Evolutionary conservation across 1,140 invertebrate species (phyloP), one percentile per base, ranked within the genome.

Genomic region (Delia radicum): DNA sequence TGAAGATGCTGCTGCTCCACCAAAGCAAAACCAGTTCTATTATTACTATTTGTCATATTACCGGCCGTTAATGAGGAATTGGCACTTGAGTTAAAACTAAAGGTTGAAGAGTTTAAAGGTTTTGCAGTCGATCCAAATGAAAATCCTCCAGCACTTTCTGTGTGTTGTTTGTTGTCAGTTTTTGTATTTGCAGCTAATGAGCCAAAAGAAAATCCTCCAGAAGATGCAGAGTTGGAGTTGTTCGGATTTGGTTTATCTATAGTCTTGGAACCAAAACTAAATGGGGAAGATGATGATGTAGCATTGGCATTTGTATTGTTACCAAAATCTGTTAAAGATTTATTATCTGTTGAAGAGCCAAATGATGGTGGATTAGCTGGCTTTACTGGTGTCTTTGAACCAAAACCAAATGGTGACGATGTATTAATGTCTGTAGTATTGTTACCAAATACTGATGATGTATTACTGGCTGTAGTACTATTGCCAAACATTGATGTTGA

Each of bases 81-180:
- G 29, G 12, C 21, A 24, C 18, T 42, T 24, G 33, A 26, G 10
- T 42, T 42, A 71, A 55, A 55, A n/a, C 48, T 55, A 55, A 55
- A 55, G 18, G 48, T 55, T 24, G 48, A 24, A 21, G 27, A 1
- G 6, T 24, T 37, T 10, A 4, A 12, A 67, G 15, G 78, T 75
- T 6, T 73, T 77, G 48, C 78, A 79, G n/a, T n/a, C n/a, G 61
- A 71, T 75, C 24, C 73, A 78, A 65, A 79, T 81, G 28, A 18
- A 76, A 3, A 75, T 61, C 27, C 77, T 8, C 73, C 76, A 76
- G 79, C 80, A 12, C 76, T 15, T 26, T 75, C 37, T 33, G 74
- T 27, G 37, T 78, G n/a, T n/a, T n/a, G n/a, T n/a, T n/a, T n/a
- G n/a, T n/a, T 15, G 63, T n/a, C 48, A 42, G 76, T 24, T 63